Conservation (phyloP, 2,797 vertebrate species). For the Coccyzus lansbergi region DNA sequence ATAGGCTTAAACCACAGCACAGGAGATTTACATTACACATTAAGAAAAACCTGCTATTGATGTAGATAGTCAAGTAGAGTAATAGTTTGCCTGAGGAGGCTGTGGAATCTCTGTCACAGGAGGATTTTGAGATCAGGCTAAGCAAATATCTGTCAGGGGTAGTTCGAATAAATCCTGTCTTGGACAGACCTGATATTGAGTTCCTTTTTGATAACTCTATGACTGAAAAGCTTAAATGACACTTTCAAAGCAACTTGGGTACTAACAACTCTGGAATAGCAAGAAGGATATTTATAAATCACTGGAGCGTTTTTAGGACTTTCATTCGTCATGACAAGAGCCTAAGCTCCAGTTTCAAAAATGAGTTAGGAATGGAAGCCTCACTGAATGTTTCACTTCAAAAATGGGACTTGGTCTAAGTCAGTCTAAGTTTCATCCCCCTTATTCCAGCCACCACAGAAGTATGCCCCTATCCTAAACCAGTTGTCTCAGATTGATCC, state of each 20-base stretch:
- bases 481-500: background rate
- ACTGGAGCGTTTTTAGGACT: constrained; percentile 33
- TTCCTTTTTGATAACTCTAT: constrained; percentile 9
- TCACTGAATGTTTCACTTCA: background rate
- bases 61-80: background rate
- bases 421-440: background rate
- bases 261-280: background rate
- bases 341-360: constrained; percentile 12
- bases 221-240: constrained; percentile 26
- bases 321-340: background rate
- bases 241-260: constrained; percentile 5
- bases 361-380: background rate
- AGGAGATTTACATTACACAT: constrained; percentile 24
- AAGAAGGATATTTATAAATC: constrained; percentile 20
- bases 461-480: background rate
- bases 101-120: background rate
- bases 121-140: constrained; percentile 35
- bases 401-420: background rate
- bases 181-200: background rate
- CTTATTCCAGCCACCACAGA: background rate
- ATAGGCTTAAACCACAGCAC: constrained; percentile 27
- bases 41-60: constrained; percentile 26
- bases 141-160: constrained; percentile 1
- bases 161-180: constrained; percentile 13
- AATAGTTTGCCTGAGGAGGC: constrained; percentile 9